Base-by-base conservation (phyloP, 2,113 vertebrate species). In the Tringa solitaria region DNA sequence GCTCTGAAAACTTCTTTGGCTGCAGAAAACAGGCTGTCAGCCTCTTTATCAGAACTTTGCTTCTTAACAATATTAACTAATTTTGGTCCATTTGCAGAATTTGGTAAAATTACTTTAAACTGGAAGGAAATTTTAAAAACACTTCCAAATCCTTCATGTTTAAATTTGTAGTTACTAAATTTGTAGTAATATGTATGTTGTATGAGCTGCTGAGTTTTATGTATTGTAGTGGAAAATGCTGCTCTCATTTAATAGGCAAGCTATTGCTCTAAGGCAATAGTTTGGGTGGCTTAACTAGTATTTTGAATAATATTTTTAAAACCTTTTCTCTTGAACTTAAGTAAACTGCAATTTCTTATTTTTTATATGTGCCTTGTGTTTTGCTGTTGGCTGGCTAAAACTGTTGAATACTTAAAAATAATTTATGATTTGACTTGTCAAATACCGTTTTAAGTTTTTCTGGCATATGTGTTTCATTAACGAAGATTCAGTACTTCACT, bases 301-400 rank as follows among this genome's bases (percentile, higher is more conserved):
- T 17, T 56, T 61, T 4, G 77, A 68, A 19, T 76, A 63, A 15
- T 60, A 57, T 21, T 80, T 73, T 0, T 2, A 37, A 67, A 28
- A 14, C 3, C 9, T 51, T 39, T 57, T 51, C 2, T 54, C 5
- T 78, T 21, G 80, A 15, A 67, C 8, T 56, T 67, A 12, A 53
- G 51, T 28, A 63, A 53, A 10, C 13, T 35, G 15, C 15, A 22
- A 1, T 50, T 12, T 59, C 0, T 2, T 64, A 2, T 7, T 26
- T 83, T 2, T 46, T 46, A 21, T 7, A 1, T 10, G 3, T 79
- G 51, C 5, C 24, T 54, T 54, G 14, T 1, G 0, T 72, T 26
- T 64, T 93, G 12, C 33, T 53, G 6, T 46, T 61, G 59, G 14
- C 22, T n/a, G 37, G 5, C 27, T 94, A 30, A 84, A 76, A n/a